Conservation (phyloP, 2,888 invertebrate species). For the Drosophila siamana region DNA sequence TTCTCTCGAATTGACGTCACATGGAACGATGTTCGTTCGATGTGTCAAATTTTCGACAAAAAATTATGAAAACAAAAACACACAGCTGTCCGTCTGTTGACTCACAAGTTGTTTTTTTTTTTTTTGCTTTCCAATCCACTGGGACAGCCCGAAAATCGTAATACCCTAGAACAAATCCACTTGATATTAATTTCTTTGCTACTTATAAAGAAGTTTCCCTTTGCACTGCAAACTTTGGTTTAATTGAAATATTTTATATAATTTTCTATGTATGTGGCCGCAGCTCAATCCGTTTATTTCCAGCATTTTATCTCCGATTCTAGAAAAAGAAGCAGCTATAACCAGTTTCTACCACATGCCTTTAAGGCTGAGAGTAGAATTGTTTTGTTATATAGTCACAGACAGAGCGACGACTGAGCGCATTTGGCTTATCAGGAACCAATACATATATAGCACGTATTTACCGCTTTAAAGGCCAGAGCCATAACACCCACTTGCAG, state of each 20-base stretch:
- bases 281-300: not conserved
- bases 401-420: not conserved
- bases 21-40: slow-evolving; percentile 5
- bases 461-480: not conserved
- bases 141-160: not conserved
- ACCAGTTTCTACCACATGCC: not conserved
- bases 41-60: slow-evolving; percentile 25
- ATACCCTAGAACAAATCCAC: not conserved
- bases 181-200: too few species aligned
- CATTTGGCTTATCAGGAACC: not conserved
- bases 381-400: not conserved
- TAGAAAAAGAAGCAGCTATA: not conserved
- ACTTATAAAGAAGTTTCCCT: too few species aligned
- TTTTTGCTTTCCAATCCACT: slow-evolving; percentile 5
- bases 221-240: too few species aligned
- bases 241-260: too few species aligned
- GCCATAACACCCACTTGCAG: not conserved
- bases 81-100: slow-evolving; percentile 31
- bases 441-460: not conserved
- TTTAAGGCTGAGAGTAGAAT: too few species aligned
- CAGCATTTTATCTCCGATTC: not conserved
- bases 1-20: slow-evolving; percentile 41
- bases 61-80: slow-evolving; percentile 21
- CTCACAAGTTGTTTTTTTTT: slow-evolving; percentile 16
- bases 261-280: not conserved